Conservation (phyloP, 2,797 vertebrate species). For the Arrhamphus sclerolepis region DNA sequence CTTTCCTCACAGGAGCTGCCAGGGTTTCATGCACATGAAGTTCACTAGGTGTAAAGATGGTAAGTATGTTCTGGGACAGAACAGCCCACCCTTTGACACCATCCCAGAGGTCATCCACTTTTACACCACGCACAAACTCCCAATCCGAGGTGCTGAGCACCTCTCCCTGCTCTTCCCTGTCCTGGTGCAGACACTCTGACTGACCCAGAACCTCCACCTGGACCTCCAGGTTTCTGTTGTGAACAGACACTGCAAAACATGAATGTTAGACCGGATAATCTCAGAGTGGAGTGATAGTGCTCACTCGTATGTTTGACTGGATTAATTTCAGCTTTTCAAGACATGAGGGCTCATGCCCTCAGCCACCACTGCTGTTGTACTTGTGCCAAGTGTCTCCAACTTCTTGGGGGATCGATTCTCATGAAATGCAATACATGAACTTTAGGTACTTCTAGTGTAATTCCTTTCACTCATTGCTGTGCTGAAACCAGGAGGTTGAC, state of each 20-base stretch:
- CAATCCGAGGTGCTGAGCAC: slow-evolving; percentile 88
- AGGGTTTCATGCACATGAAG: slow-evolving; percentile 95
- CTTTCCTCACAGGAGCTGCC: slow-evolving; percentile 85
- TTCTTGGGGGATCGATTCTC: slow-evolving; percentile 47
- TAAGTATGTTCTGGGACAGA: slow-evolving; percentile 88
- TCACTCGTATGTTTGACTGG: slow-evolving; percentile 12
- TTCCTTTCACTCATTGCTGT: slow-evolving; percentile 25
- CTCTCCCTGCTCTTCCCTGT: slow-evolving; percentile 90
- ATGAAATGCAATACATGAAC: slow-evolving; percentile 58
- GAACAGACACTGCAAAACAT: slow-evolving; percentile 39
- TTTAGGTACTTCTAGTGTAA: slow-evolving; percentile 37
- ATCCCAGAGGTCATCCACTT: slow-evolving; percentile 88
- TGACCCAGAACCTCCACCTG: slow-evolving; percentile 3
- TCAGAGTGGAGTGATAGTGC: slow-evolving; percentile 8
- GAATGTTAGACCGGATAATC: slow-evolving; percentile 55
- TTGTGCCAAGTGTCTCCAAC: slow-evolving; percentile 47
- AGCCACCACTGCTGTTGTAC: slow-evolving; percentile 41
- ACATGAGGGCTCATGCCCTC: slow-evolving; percentile 12
- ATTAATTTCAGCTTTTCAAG: slow-evolving; percentile 36
- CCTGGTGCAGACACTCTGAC: slow-evolving; percentile 85
- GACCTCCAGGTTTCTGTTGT: slow-evolving; percentile 24
- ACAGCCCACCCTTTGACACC: slow-evolving; percentile 88
- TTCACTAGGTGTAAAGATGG: slow-evolving; percentile 85
- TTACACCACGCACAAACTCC: slow-evolving; percentile 90
- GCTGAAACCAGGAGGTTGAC: slow-evolving; percentile 11